Evolutionary conservation across 2,113 vertebrate species (phyloP).

Genomic region (Nesoenas mayeri): DNA sequence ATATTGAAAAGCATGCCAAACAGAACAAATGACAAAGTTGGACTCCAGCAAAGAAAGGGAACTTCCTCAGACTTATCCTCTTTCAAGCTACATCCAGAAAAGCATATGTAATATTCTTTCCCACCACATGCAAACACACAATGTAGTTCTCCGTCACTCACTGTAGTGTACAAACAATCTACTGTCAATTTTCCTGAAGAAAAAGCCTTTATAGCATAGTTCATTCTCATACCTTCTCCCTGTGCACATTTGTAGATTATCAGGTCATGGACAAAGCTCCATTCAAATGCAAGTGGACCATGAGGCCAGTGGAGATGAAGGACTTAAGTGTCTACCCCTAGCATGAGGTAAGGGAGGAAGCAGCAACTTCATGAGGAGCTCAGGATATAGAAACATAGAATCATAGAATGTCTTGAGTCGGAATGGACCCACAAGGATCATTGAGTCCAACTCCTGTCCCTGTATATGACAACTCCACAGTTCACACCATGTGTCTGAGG

Average conservation of each 20-base stretch:
- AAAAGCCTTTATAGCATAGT: neutral
- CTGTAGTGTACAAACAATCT: neutral
- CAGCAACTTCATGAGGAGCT: neutral
- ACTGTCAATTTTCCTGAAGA: neutral
- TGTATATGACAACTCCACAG: too few species aligned
- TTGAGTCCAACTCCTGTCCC: too few species aligned
- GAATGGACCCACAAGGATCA: too few species aligned
- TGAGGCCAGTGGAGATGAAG: neutral
- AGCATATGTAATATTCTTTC: neutral
- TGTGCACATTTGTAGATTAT: neutral
- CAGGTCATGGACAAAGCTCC: neutral
- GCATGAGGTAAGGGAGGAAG: neutral
- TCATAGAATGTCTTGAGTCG: too few species aligned
- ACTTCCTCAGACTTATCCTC: neutral
- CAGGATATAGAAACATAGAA: neutral
- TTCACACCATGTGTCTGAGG: too few species aligned
- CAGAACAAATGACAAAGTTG: neutral
- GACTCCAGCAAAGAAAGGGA: neutral
- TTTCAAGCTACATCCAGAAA: neutral
- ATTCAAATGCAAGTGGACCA: neutral
- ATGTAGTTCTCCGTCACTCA: neutral
- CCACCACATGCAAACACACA: fast-evolving
- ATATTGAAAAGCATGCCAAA: neutral
- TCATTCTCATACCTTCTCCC: neutral
- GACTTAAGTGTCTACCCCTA: neutral